A percentile compares a stretch with the other conserved stretches of the same genome.
Conservation (phyloP, 2,797 vertebrate species). For the Hippopotamyrus pictus region DNA sequence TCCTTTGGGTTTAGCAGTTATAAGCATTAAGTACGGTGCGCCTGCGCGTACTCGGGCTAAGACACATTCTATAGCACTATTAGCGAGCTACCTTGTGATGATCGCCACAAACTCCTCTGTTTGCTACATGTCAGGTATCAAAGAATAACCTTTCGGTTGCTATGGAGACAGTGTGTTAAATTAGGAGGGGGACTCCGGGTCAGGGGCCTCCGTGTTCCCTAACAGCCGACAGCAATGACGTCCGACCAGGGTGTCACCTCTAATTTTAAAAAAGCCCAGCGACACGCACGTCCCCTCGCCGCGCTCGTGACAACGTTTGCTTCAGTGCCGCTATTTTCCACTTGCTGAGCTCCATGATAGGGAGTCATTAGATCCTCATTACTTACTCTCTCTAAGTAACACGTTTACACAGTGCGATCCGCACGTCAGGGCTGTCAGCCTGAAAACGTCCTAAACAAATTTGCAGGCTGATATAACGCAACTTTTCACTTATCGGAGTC, state of each 20-base stretch:
- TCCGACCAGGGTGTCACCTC: neutral
- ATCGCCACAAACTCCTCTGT: no score
- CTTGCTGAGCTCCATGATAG: conserved; percentile 7
- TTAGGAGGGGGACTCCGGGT: neutral
- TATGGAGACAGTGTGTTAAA: neutral
- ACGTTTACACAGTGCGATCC: neutral
- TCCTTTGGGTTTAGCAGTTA: neutral
- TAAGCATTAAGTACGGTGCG: neutral
- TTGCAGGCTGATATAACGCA: neutral
- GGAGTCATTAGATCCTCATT: conserved; percentile 14
- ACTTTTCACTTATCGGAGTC: conserved; percentile 2
- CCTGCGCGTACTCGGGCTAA: neutral
- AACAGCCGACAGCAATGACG: neutral
- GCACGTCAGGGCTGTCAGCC: conserved; percentile 4
- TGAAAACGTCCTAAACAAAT: neutral
- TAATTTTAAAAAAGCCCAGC: neutral
- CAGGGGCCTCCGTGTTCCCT: neutral
- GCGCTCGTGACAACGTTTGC: neutral
- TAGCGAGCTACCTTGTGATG: neutral
- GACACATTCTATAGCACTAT: neutral
- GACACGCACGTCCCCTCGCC: neutral
- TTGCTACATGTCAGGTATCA: neutral
- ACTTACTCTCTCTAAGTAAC: conserved; percentile 1
- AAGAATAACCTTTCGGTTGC: neutral
- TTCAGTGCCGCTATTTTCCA: neutral